These are phyloP conservation scores for Aphelocoma californica DNA, from an alignment of 2,797 vertebrate genomes.

Conservation along the genomic window DNA sequence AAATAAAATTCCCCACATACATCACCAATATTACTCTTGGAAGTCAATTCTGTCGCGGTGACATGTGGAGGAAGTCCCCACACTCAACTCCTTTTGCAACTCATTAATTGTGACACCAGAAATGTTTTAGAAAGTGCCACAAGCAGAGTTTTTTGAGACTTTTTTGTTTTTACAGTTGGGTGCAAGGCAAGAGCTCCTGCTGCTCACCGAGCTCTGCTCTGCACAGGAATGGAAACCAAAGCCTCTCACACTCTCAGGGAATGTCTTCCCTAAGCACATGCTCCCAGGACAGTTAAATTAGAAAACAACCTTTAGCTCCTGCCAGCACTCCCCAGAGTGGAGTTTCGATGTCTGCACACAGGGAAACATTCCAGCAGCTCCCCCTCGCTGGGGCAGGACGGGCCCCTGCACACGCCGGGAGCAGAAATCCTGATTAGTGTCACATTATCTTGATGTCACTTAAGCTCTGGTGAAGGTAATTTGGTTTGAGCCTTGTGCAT, in stretches of 20 bases:
- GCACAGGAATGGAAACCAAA: background rate
- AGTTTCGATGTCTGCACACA: fast-evolving
- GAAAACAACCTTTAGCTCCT: background rate
- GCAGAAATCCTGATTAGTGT: background rate
- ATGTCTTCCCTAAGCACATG: background rate
- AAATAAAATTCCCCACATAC: background rate
- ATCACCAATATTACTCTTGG: background rate
- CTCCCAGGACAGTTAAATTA: background rate
- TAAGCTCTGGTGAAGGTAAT: background rate
- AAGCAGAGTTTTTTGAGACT: background rate
- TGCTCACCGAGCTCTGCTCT: background rate
- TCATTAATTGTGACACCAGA: background rate
- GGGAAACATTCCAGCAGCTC: background rate
- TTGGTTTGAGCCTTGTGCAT: background rate
- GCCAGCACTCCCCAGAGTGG: background rate
- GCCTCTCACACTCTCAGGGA: background rate
- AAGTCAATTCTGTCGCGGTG: background rate
- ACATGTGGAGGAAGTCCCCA: background rate
- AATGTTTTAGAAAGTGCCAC: background rate
- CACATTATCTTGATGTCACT: background rate
- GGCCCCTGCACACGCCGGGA: background rate
- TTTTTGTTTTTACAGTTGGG: background rate
- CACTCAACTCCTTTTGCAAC: background rate
- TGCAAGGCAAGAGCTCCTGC: background rate
- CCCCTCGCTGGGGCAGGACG: background rate